These are phyloP conservation scores for Eulemur macaco DNA, from an alignment of 2,113 vertebrate genomes.

Conservation along the genomic window DNA sequence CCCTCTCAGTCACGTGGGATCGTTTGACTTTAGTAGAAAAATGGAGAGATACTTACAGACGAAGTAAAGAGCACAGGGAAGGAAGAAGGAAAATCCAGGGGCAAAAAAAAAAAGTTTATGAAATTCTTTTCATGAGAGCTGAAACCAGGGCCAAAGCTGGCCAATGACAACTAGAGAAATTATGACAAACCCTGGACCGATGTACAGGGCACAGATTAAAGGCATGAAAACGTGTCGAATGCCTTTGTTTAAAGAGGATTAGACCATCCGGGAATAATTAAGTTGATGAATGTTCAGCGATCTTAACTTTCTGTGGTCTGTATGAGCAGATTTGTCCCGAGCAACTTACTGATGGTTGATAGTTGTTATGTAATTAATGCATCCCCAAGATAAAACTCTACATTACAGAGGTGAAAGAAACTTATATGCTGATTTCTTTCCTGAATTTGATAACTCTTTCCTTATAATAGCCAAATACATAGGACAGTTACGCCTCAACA, in stretches of 20 bases:
- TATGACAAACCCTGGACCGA: no score
- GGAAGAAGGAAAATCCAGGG: background rate
- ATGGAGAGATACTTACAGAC: background rate
- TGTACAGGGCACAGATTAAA: background rate
- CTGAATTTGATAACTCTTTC: background rate
- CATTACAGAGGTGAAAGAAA: background rate
- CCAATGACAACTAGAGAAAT: background rate
- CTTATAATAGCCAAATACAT: constrained; percentile 5
- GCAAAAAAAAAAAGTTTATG: background rate
- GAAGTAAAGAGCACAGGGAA: background rate
- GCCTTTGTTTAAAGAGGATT: background rate
- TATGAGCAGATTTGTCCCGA: background rate
- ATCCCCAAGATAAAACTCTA: background rate
- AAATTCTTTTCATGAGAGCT: background rate
- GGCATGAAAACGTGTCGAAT: background rate
- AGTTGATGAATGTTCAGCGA: background rate
- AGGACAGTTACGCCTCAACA: background rate
- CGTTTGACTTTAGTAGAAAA: background rate
- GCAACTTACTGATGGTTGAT: background rate
- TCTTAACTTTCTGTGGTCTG: background rate
- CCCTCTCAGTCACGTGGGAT: background rate
- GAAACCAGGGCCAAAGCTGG: background rate
- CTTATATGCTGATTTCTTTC: background rate
- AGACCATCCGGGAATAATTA: background rate
- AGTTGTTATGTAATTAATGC: background rate